phyloP scores from a whole-genome alignment of 2,797 vertebrate species.

The Kryptopterus vitreolus region DNA sequence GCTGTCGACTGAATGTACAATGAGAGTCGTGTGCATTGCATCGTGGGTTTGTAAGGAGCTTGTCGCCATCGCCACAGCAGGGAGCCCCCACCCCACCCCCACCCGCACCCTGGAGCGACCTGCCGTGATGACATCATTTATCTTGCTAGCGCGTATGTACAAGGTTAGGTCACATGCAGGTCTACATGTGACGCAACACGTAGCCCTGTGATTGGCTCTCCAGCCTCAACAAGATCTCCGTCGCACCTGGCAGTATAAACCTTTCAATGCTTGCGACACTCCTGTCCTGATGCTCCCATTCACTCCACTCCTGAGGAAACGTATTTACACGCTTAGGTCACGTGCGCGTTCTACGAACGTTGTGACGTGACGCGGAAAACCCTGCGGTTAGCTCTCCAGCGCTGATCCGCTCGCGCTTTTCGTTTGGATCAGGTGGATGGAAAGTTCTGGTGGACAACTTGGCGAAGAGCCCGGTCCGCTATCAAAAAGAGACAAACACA shows the following conservation, averaged over 20 bases:
- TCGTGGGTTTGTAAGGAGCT: slow-evolving; percentile 52
- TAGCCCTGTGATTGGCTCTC: slow-evolving; percentile 37
- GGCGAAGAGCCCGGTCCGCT: slow-evolving; percentile 26
- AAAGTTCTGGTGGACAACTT: slow-evolving; percentile 43
- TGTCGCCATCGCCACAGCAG: slow-evolving; percentile 24
- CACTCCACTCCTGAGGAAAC: slow-evolving; percentile 36
- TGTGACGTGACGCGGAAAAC: background rate
- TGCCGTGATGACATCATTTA: slow-evolving; percentile 53
- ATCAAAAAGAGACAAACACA: slow-evolving; percentile 44
- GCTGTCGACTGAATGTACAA: slow-evolving; percentile 59
- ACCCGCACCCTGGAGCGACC: too few relatives aligned
- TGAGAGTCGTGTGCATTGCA: slow-evolving; percentile 50
- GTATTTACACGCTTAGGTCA: slow-evolving; percentile 32
- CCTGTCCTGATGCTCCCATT: slow-evolving; percentile 13
- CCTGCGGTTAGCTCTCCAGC: slow-evolving; percentile 32
- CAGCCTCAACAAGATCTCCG: slow-evolving; percentile 14
- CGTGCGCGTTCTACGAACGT: background rate
- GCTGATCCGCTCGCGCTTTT: slow-evolving; percentile 29
- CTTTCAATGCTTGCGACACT: background rate
- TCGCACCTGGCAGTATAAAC: slow-evolving; percentile 5
- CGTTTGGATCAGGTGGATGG: slow-evolving; percentile 39
- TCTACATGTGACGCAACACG: slow-evolving; percentile 50
- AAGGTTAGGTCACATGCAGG: slow-evolving; percentile 45
- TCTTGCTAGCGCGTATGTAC: slow-evolving; percentile 52
- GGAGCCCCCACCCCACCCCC: too few relatives aligned